Conservation (phyloP, 2,888 invertebrate species). For the Drosophila acutilabella region DNA sequence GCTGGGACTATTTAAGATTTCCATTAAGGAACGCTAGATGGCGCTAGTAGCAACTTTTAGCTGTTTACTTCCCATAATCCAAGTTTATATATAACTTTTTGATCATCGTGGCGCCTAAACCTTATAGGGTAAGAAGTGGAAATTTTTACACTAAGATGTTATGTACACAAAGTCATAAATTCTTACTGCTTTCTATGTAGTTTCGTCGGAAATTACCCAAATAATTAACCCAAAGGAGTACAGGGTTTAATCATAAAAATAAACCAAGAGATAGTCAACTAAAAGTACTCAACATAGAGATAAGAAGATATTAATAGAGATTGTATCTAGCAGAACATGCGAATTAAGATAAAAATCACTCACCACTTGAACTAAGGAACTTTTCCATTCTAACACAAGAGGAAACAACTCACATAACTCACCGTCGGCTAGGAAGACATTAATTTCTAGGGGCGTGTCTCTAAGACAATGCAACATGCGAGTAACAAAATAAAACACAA, state of each 20-base stretch:
- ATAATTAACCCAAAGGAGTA: background rate
- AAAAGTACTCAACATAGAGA: constrained; percentile 8
- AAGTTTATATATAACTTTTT: background rate
- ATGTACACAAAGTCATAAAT: no score
- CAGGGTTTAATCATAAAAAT: constrained; percentile 7
- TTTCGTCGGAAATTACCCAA: no score
- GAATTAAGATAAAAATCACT: constrained; percentile 12
- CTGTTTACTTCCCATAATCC: no score
- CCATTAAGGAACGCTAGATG: background rate
- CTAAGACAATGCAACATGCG: constrained; percentile 46
- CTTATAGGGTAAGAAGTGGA: background rate
- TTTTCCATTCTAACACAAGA: background rate
- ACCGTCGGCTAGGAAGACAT: constrained; percentile 4
- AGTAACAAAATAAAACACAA: constrained; percentile 29
- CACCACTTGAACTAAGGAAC: constrained; percentile 6
- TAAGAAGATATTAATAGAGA: constrained; percentile 5
- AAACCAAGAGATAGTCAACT: constrained; percentile 5
- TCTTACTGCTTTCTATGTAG: no score
- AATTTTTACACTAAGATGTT: no score
- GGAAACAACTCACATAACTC: constrained; percentile 10
- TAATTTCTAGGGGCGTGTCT: constrained; percentile 24
- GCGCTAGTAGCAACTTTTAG: background rate
- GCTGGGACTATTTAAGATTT: background rate
- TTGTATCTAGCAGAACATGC: constrained; percentile 7
- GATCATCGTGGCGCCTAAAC: background rate